Evolutionary conservation across 1,140 invertebrate species (phyloP), one percentile per base, ranked within the genome.

Genomic region (Microplitis mediator): DNA sequence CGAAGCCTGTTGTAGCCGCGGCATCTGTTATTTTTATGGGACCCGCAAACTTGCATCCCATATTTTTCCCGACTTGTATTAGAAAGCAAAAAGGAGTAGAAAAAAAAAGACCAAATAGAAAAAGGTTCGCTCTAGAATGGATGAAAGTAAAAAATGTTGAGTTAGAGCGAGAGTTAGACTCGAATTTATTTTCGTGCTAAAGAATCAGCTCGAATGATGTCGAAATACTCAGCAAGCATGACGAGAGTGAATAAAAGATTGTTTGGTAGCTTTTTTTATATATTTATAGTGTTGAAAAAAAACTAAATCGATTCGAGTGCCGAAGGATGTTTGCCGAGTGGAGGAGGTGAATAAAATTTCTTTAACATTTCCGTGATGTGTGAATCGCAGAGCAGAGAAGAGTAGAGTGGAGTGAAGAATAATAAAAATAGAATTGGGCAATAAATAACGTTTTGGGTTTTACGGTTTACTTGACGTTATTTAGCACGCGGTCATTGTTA

Each of bases 171-270:
- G 36, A 9, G 14, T 45, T 16, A 16, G n/a, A 64, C 36, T 11
- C 45, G 16, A 52, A 66, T 66, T 52, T 66, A 66, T 66, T 64
- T 64, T 64, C 6, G 39, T 45, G 39, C 39, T 11, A 45, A 45
- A 45, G 39, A 45, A 45, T 45, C 11, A 11, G 11, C 50, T 39
- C 51, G 31, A 68, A 68, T 68, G 54, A 56, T 54, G 39, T 52
- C 39, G 23, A 54, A 13, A 68, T 34, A 32, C 34, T 56, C 51
- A 68, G 54, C 65, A 34, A 34, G 65, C 65, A 14, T 54, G 52
- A 68, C 51, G 51, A 3, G 39, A 45, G 39, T 45, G 39, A 45
- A 45, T 45, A 45, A 6, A 66, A 56, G 23, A 36, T 23, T 16
- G 52, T 45, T 45, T 45, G 52, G 16, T n/a, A 8, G 16, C 52